These are phyloP conservation scores for Marcusenius ussheri DNA, from an alignment of 2,113 vertebrate species.

Conservation along the genomic window DNA sequence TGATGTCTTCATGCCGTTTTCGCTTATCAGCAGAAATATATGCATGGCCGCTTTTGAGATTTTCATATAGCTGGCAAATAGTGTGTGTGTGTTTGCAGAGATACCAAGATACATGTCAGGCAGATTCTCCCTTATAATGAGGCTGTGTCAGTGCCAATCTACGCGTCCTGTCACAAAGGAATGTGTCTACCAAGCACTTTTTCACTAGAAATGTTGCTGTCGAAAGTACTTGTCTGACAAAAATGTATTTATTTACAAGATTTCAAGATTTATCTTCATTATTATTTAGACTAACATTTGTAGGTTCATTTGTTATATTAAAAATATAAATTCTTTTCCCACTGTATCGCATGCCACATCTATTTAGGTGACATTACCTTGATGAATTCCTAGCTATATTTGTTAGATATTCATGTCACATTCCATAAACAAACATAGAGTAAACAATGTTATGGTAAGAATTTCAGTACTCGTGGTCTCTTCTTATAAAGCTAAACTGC, in stretches of 20 bases:
- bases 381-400: not conserved
- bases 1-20: conserved; percentile 14
- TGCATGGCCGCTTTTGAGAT: not conserved
- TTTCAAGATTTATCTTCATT: not conserved
- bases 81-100: conserved; percentile 10
- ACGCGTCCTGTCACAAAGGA: conserved; percentile 12
- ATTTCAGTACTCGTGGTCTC: not conserved
- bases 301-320: not conserved
- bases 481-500: not conserved
- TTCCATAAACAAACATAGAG: not conserved
- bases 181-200: conserved; percentile 13
- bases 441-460: not conserved
- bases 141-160: conserved; percentile 17
- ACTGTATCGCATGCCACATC: not conserved
- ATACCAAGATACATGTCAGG: conserved; percentile 19
- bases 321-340: not conserved
- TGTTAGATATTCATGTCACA: not conserved
- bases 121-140: conserved; percentile 16
- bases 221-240: conserved; percentile 1
- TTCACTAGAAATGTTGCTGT: not conserved
- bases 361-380: not conserved
- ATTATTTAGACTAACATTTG: not conserved
- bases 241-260: conserved; percentile 16
- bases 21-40: conserved; percentile 3
- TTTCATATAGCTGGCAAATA: conserved; percentile 11